Conservation (phyloP, 1,140 invertebrate species). For the Himalopsyche phryganea region DNA sequence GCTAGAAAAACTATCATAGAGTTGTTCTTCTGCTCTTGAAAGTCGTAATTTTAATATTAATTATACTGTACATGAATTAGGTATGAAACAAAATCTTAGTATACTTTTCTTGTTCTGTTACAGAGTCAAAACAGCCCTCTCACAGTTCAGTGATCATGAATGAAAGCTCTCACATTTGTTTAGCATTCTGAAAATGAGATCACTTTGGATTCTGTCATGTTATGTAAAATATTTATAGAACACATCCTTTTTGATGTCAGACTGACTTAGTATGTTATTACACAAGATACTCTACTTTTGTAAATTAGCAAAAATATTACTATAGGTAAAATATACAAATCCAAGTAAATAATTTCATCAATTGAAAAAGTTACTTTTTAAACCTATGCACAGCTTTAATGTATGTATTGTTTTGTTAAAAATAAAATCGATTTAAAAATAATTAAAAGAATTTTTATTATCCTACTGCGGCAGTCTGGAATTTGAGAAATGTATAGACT, state of each 20-base stretch:
- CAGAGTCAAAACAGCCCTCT: constrained; percentile 33
- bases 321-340: constrained; percentile 34
- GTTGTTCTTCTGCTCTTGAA: too few species aligned
- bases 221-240: constrained; percentile 27
- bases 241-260: constrained; percentile 30
- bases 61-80: too few species aligned
- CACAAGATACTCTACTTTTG: constrained; percentile 30
- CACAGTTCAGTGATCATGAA: constrained; percentile 31
- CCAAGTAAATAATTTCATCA: constrained; percentile 13
- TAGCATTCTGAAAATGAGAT: constrained; percentile 1
- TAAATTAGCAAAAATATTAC: constrained; percentile 32
- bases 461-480: background rate
- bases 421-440: constrained; percentile 10
- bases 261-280: constrained; percentile 31
- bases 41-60: too few species aligned
- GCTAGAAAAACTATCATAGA: too few species aligned
- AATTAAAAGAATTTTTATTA: background rate
- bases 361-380: background rate
- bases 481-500: background rate
- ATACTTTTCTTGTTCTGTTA: too few species aligned
- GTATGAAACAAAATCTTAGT: too few species aligned
- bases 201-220: constrained; percentile 17
- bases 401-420: constrained; percentile 5
- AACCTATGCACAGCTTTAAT: constrained; percentile 13
- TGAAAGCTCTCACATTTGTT: constrained; percentile 10